These are phyloP conservation scores for Oryzias melastigma DNA, from an alignment of 2,113 vertebrate genomes.

Conservation along the genomic window DNA sequence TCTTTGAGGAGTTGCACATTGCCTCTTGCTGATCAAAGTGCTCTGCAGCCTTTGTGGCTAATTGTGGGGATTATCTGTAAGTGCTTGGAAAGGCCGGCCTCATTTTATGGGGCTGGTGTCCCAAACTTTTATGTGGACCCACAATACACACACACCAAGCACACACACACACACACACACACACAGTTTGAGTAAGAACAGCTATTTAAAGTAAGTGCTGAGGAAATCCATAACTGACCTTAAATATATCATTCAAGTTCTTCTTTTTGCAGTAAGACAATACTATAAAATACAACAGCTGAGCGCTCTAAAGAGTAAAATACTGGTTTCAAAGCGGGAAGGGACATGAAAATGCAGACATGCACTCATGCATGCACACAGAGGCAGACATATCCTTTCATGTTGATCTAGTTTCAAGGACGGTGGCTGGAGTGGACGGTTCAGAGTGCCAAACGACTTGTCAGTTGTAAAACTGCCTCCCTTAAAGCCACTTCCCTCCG, in stretches of 20 bases:
- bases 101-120: conserved; percentile 64
- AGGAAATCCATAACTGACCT: conserved; percentile 32
- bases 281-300: conserved; percentile 21
- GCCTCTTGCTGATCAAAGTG: conserved; percentile 73
- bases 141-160: conserved; percentile 8
- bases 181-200: conserved; percentile 8
- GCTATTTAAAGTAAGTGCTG: conserved; percentile 10
- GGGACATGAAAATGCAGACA: conserved; percentile 45
- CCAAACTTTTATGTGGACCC: conserved; percentile 6
- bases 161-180: conserved; percentile 6
- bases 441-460: conserved; percentile 65
- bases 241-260: conserved; percentile 32
- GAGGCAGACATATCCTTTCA: conserved; percentile 63
- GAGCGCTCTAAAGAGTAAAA: conserved; percentile 35
- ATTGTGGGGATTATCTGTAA: conserved; percentile 81
- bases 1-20: conserved; percentile 75
- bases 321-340: conserved; percentile 25
- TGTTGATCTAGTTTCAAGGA: conserved; percentile 72
- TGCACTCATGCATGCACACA: conserved; percentile 21
- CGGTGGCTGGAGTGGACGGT: conserved; percentile 53
- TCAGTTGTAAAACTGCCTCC: conserved; percentile 70
- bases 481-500: conserved; percentile 61
- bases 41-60: conserved; percentile 75
- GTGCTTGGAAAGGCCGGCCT: conserved; percentile 66
- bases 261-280: conserved; percentile 16